phyloP scores from a whole-genome alignment of 2,797 vertebrate species.

The Danio tinwini region DNA sequence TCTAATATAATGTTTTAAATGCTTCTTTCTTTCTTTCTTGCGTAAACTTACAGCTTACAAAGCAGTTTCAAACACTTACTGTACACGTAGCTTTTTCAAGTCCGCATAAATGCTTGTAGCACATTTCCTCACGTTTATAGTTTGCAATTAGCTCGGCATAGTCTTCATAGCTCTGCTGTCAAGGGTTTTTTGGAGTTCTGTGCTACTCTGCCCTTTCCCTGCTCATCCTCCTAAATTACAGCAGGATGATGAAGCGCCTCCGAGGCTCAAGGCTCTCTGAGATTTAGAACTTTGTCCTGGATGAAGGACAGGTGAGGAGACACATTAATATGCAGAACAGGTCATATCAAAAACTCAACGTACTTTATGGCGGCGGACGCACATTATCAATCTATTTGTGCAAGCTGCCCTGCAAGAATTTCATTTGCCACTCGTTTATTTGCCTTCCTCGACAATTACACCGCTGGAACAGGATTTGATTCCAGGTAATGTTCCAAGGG shows the following conservation, averaged over 20 bases:
- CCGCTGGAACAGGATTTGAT: conserved; percentile 72
- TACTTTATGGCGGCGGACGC: conserved; percentile 71
- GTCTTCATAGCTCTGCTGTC: conserved; percentile 63
- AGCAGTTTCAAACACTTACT: too few relatives aligned
- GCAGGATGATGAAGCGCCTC: conserved; percentile 75
- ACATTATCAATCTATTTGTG: conserved; percentile 81
- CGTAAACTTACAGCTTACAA: too few relatives aligned
- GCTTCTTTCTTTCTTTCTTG: too few relatives aligned
- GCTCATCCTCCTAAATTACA: conserved; percentile 75
- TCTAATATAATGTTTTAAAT: too few relatives aligned
- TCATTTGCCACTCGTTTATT: conserved; percentile 78
- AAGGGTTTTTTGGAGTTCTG: conserved; percentile 69
- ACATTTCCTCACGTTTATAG: conserved; percentile 44
- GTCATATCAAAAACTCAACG: conserved; percentile 73
- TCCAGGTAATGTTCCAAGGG: conserved; percentile 73
- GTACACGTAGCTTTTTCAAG: too few relatives aligned
- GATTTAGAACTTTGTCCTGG: conserved; percentile 81
- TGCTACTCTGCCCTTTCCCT: conserved; percentile 69
- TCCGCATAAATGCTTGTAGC: too few relatives aligned
- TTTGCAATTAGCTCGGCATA: conserved; percentile 62
- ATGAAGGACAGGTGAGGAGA: conserved; percentile 80
- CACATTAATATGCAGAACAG: conserved; percentile 82
- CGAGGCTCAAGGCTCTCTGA: conserved; percentile 76
- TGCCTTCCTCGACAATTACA: conserved; percentile 71
- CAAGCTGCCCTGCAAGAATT: conserved; percentile 76